Percentiles rank a stretch among this genome's conserved stretches.
Conservation (phyloP, 2,888 invertebrate genomes). For the Drosophila affinis region DNA sequence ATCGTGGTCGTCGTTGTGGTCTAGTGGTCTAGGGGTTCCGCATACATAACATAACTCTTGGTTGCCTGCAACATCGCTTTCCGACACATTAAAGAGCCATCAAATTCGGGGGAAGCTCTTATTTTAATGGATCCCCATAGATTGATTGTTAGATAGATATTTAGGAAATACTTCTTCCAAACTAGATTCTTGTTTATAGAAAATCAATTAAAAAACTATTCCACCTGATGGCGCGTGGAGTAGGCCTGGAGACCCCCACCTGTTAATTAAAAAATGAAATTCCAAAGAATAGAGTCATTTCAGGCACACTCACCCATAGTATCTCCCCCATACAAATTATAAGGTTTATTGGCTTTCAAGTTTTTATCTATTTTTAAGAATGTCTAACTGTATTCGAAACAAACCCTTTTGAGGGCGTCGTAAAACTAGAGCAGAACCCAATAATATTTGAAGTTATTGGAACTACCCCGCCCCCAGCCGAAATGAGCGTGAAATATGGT, state of each 20-base stretch:
- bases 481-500: slow-evolving; percentile 4
- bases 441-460: slow-evolving; percentile 19
- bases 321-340: slow-evolving; percentile 61
- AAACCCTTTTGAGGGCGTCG: slow-evolving; percentile 22
- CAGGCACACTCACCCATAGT: slow-evolving; percentile 25
- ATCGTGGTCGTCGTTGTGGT: slow-evolving; percentile 7
- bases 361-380: slow-evolving; percentile 49
- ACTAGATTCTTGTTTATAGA: slow-evolving; percentile 47
- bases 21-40: slow-evolving; percentile 7
- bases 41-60: slow-evolving; percentile 21
- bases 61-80: slow-evolving; percentile 38
- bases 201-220: slow-evolving; percentile 79
- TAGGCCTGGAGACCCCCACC: no score
- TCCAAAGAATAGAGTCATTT: slow-evolving; percentile 73
- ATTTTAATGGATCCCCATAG: slow-evolving; percentile 44
- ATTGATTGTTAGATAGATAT: slow-evolving; percentile 30
- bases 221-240: slow-evolving; percentile 4
- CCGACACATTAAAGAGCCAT: slow-evolving; percentile 71
- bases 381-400: slow-evolving; percentile 37
- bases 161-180: slow-evolving; percentile 37
- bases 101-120: slow-evolving; percentile 57
- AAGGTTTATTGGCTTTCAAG: slow-evolving; percentile 57
- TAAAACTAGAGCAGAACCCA: slow-evolving; percentile 62
- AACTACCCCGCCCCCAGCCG: not conserved
- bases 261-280: slow-evolving; percentile 68